Evolutionary conservation across 2,888 invertebrate genomes (phyloP).

Genomic region (Mimas tiliae): DNA sequence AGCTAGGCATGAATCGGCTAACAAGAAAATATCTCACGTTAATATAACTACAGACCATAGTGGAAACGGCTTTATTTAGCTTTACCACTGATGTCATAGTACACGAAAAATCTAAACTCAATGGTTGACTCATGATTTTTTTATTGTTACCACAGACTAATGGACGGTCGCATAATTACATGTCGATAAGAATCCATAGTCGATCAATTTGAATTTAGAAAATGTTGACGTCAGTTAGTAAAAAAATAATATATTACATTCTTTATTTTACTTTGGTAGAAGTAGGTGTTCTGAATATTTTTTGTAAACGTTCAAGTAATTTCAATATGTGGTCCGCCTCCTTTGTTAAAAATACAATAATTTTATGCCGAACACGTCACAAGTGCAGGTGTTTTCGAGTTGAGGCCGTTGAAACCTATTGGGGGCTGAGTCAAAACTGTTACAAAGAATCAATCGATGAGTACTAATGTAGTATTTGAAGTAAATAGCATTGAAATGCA

Average conservation of each 20-base stretch:
- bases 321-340: background rate
- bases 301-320: background rate
- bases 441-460: background rate
- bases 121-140: slow-evolving; percentile 9
- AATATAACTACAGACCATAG: slow-evolving; percentile 2
- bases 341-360: slow-evolving; percentile 12
- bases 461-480: background rate
- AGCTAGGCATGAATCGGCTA: background rate
- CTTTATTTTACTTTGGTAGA: background rate
- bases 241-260: slow-evolving; percentile 17
- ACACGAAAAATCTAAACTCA: slow-evolving; percentile 15
- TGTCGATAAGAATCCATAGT: slow-evolving; percentile 26
- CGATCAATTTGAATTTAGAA: slow-evolving; percentile 26
- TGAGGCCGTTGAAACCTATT: background rate
- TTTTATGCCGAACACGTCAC: slow-evolving; percentile 11
- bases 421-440: background rate
- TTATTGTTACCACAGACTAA: slow-evolving; percentile 20
- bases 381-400: slow-evolving; percentile 16
- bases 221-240: slow-evolving; percentile 2
- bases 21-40: background rate
- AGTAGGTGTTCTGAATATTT: slow-evolving; percentile 1
- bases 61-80: slow-evolving; percentile 18
- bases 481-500: background rate
- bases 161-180: slow-evolving; percentile 28
- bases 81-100: slow-evolving; percentile 1